A percentile compares a stretch with the other conserved stretches of the same genome.
phyloP scores from a whole-genome alignment of 2,797 vertebrate species.

The Sebastes dallii region DNA sequence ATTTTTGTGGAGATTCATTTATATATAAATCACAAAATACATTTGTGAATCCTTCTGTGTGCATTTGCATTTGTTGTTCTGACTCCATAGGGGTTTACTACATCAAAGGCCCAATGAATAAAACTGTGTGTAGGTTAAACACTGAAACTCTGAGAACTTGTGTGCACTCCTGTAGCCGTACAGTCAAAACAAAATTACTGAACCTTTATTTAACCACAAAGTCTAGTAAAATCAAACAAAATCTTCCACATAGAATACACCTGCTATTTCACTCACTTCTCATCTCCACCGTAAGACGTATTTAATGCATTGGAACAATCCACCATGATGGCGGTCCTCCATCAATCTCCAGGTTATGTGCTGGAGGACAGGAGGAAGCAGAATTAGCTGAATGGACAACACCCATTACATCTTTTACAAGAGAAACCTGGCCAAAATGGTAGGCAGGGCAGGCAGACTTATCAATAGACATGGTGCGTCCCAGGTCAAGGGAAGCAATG shows the following conservation, averaged over 20 bases:
- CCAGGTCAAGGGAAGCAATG: too few relatives aligned
- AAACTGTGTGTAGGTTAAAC: background rate
- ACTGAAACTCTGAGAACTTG: background rate
- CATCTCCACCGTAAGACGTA: background rate
- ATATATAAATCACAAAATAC: too few relatives aligned
- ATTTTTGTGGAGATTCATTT: too few relatives aligned
- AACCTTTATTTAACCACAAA: background rate
- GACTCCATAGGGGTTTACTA: background rate
- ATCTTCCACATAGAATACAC: background rate
- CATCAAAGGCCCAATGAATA: background rate
- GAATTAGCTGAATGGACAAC: background rate
- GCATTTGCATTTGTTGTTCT: too few relatives aligned
- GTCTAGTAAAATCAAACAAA: background rate
- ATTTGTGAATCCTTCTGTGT: too few relatives aligned
- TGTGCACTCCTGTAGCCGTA: background rate
- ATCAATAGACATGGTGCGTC: too few relatives aligned
- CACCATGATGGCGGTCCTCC: background rate
- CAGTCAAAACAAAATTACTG: background rate
- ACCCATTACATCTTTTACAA: background rate
- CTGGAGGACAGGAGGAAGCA: background rate
- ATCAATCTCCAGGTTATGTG: background rate
- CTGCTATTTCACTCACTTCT: background rate
- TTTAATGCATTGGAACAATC: background rate
- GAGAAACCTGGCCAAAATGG: too few relatives aligned
- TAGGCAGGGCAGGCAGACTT: too few relatives aligned